Evolutionary conservation across 2,888 invertebrate genomes (phyloP).

Genomic region (Eremobia ochroleuca): DNA sequence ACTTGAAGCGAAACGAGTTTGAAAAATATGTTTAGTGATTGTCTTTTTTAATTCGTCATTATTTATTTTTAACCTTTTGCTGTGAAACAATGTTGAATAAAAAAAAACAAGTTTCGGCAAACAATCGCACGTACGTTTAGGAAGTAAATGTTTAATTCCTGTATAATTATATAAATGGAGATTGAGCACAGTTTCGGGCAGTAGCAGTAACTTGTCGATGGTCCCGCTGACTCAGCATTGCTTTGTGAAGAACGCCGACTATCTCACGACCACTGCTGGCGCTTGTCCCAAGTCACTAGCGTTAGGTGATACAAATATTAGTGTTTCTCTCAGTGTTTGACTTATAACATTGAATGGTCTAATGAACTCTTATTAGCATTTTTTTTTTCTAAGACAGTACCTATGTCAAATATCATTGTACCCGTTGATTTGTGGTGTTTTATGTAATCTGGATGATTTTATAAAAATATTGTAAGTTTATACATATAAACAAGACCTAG

Average conservation of each 20-base stretch:
- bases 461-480: neutral
- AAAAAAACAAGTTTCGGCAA: neutral
- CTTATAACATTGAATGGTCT: neutral
- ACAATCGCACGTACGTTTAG: slow-evolving; percentile 14
- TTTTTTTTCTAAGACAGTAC: neutral
- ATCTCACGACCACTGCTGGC: slow-evolving; percentile 76
- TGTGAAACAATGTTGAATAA: slow-evolving; percentile 17
- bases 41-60: slow-evolving; percentile 33
- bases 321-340: neutral
- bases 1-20: slow-evolving; percentile 31
- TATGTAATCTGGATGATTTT: neutral
- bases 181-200: slow-evolving; percentile 47
- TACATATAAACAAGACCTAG: neutral
- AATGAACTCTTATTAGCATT: neutral
- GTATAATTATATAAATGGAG: slow-evolving; percentile 41
- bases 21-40: slow-evolving; percentile 11
- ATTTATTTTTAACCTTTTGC: slow-evolving; percentile 17
- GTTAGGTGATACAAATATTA: slow-evolving; percentile 13
- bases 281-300: slow-evolving; percentile 54
- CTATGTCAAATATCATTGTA: neutral
- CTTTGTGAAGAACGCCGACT: slow-evolving; percentile 80
- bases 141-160: slow-evolving; percentile 41
- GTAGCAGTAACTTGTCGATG: slow-evolving; percentile 71
- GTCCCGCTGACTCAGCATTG: slow-evolving; percentile 83
- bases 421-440: neutral